phyloP scores from a whole-genome alignment of 2,888 invertebrate species.

The Cryptosula pallasiana region DNA sequence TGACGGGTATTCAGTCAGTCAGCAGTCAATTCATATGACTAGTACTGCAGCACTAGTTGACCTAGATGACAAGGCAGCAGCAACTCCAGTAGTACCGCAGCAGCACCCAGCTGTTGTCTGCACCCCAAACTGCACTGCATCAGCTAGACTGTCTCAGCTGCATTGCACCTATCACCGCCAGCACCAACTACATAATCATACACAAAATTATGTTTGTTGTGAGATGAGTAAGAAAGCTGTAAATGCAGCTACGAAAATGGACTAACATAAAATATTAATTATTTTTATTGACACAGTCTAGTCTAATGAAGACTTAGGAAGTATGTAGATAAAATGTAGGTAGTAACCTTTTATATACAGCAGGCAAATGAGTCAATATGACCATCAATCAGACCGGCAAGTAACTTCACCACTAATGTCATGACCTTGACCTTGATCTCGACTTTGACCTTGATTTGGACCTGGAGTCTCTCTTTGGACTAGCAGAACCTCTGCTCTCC shows the following conservation, averaged over 20 bases:
- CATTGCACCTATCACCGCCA: not conserved
- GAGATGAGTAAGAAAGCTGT: not conserved
- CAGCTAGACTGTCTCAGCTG: not conserved
- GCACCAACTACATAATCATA: constrained; percentile 20
- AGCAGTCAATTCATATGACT: too few species aligned
- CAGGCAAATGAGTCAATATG: not conserved
- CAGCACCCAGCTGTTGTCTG: too few species aligned
- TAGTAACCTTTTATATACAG: not conserved
- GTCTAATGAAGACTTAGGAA: not conserved
- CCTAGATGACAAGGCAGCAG: too few species aligned
- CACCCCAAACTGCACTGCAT: not conserved
- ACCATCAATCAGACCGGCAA: too few species aligned
- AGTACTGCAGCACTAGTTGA: too few species aligned
- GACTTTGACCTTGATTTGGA: too few species aligned
- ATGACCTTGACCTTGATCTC: not conserved
- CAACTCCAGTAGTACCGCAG: too few species aligned
- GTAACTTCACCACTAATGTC: too few species aligned
- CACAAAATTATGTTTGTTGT: constrained; percentile 14
- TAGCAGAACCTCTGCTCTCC: not conserved
- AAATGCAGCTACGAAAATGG: not conserved
- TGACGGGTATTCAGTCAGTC: too few species aligned
- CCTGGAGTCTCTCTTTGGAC: not conserved
- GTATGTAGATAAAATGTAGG: not conserved
- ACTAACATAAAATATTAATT: not conserved
- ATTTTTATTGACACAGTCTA: not conserved